phyloP scores from a whole-genome alignment of 1,140 invertebrate species.

The Sinella curviseta region DNA sequence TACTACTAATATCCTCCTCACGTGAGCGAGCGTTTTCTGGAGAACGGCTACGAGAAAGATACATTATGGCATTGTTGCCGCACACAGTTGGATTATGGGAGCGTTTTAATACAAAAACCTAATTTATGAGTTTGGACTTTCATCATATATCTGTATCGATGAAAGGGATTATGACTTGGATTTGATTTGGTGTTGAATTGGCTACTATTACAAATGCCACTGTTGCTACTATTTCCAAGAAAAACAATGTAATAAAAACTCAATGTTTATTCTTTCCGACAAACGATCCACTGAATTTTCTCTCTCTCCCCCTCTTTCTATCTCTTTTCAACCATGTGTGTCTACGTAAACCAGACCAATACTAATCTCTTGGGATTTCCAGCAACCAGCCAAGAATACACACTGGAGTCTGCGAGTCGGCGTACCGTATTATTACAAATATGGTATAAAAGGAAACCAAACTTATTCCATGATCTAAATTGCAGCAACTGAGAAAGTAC shows the following conservation, averaged over 20 bases:
- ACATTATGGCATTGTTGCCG: background rate
- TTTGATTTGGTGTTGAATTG: slow-evolving; percentile 12
- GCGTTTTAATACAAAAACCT: slow-evolving; percentile 12
- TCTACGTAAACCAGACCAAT: too few relatives aligned
- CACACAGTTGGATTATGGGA: background rate
- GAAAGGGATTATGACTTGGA: slow-evolving; percentile 17
- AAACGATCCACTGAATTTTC: background rate
- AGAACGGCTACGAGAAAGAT: too few relatives aligned
- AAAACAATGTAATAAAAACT: slow-evolving; percentile 5
- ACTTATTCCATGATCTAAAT: too few relatives aligned
- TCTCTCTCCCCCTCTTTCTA: background rate
- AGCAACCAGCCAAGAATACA: too few relatives aligned
- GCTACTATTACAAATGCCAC: background rate
- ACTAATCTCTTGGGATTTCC: too few relatives aligned
- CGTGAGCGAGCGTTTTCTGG: background rate
- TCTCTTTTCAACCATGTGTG: background rate
- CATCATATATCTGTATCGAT: slow-evolving; percentile 8
- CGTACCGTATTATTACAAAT: too few relatives aligned
- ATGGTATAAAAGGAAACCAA: too few relatives aligned
- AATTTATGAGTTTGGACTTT: slow-evolving; percentile 1
- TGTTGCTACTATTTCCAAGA: background rate
- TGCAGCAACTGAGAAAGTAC: too few relatives aligned
- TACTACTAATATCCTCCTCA: background rate
- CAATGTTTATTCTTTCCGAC: background rate
- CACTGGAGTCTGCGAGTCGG: too few relatives aligned